A percentile compares a stretch with the other conserved stretches of the same genome.
These are phyloP conservation scores for Gymnocheta viridis DNA, from an alignment of 2,888 invertebrate genomes.

Conservation along the genomic window DNA sequence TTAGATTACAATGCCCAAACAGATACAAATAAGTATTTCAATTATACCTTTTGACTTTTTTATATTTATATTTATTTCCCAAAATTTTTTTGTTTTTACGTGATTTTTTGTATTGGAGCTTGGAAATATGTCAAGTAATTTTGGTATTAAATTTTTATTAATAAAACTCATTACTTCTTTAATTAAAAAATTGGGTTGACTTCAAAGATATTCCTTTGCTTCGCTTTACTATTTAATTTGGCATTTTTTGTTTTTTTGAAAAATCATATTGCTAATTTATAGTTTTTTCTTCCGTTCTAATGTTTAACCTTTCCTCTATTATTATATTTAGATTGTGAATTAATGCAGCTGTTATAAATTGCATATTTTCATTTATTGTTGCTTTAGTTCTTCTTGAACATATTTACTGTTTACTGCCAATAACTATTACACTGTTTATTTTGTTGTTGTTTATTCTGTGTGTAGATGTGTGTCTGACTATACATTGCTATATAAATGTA, in stretches of 20 bases:
- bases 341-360: conserved; percentile 69
- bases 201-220: too few species aligned
- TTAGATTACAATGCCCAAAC: too few species aligned
- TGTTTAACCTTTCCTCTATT: background rate
- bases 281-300: background rate
- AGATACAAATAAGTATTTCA: too few species aligned
- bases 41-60: too few species aligned
- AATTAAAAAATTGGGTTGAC: too few species aligned
- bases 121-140: too few species aligned
- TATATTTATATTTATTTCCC: too few species aligned
- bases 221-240: too few species aligned
- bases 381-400: conserved; percentile 14
- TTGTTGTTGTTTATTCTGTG: background rate
- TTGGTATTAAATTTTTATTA: too few species aligned
- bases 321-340: conserved; percentile 57
- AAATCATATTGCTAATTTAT: background rate
- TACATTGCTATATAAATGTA: background rate
- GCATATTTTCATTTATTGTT: conserved; percentile 47
- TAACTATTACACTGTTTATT: conserved; percentile 61
- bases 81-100: too few species aligned
- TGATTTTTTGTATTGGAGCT: too few species aligned
- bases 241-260: background rate
- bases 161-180: too few species aligned
- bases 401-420: conserved; percentile 54
- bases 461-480: background rate